A percentile compares a stretch with the other conserved stretches of the same genome.
Conservation (phyloP, 2,113 vertebrate species). For the Ptyas mucosa region DNA sequence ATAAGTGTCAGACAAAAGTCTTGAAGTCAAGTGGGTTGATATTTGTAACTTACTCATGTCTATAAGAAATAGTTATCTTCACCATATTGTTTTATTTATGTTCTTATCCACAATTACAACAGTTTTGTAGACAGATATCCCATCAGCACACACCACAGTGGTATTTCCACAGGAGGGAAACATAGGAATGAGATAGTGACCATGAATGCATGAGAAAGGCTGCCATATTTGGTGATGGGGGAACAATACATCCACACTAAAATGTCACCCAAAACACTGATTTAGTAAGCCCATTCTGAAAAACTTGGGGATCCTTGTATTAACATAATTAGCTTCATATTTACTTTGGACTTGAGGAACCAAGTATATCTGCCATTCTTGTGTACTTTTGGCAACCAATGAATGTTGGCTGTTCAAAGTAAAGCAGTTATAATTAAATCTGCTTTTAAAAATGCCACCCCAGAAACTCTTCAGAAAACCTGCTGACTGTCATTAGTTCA, state of each 20-base stretch:
- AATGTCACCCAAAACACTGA: background rate
- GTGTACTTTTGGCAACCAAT: conserved; percentile 28
- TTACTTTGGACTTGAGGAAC: conserved; percentile 4
- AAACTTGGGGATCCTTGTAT: background rate
- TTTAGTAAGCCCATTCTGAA: background rate
- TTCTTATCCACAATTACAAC: background rate
- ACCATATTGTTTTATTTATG: background rate
- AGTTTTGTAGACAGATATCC: background rate
- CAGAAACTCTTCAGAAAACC: conserved; percentile 33
- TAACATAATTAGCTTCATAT: background rate
- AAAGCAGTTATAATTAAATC: conserved; percentile 18
- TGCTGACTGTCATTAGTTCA: background rate
- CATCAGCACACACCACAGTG: background rate
- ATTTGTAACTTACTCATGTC: background rate
- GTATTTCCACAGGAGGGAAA: background rate
- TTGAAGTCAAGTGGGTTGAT: background rate
- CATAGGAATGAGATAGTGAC: background rate
- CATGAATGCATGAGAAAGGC: background rate
- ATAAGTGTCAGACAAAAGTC: background rate
- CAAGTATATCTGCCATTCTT: conserved; percentile 19
- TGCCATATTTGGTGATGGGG: background rate
- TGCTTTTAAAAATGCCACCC: conserved; percentile 14
- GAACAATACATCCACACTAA: background rate
- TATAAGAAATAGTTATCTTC: background rate
- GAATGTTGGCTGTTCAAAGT: conserved; percentile 12